Conservation (phyloP, 2,113 vertebrate genomes). For the Columbina picui region DNA sequence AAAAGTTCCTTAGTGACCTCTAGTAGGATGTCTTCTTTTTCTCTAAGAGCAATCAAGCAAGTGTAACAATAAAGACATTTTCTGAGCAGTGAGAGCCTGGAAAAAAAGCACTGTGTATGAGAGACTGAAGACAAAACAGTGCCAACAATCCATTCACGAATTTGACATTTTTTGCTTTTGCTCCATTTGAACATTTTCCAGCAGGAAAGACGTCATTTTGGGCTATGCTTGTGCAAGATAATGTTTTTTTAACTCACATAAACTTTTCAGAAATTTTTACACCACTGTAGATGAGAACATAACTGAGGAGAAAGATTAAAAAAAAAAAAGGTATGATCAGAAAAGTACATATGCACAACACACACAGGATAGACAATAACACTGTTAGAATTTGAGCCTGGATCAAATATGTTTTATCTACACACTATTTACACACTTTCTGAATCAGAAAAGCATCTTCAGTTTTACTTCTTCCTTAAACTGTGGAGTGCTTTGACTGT, state of each 20-base stretch:
- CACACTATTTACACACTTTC: not conserved
- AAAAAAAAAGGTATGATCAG: not conserved
- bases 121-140: not conserved
- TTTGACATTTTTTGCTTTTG: not conserved
- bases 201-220: not conserved
- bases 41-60: not conserved
- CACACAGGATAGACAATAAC: not conserved
- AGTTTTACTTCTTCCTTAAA: not conserved
- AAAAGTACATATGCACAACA: not conserved
- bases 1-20: not conserved
- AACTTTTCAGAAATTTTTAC: not conserved
- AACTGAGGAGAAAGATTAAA: not conserved
- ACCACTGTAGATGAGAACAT: not conserved
- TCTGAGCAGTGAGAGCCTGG: not conserved
- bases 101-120: not conserved
- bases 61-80: conserved; percentile 4
- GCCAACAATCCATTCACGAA: not conserved
- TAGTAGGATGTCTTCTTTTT: not conserved
- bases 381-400: not conserved
- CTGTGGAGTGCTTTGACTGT: not conserved
- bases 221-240: not conserved
- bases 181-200: not conserved
- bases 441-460: not conserved
- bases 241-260: not conserved
- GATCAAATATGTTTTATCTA: no score